These are phyloP conservation scores for Chouioia cunea DNA, from an alignment of 2,888 invertebrate genomes.

Conservation along the genomic window DNA sequence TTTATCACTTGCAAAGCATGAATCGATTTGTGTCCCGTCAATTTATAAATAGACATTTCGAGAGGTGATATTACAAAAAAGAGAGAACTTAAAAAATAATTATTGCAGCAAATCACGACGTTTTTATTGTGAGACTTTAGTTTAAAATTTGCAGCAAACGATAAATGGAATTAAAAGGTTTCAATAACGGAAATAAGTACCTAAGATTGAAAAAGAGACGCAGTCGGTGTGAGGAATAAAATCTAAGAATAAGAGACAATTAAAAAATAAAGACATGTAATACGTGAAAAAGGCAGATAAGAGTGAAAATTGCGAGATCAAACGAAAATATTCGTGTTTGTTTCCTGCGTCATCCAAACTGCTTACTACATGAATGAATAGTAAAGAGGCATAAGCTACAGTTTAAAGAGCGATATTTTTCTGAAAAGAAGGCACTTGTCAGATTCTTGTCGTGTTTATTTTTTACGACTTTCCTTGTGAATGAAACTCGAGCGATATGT, in stretches of 20 bases:
- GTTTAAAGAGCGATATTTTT: slow-evolving; percentile 12
- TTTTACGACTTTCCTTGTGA: background rate
- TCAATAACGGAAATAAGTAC: slow-evolving; percentile 37
- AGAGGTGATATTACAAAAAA: no score
- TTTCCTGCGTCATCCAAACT: slow-evolving; percentile 27
- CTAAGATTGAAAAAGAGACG: no score
- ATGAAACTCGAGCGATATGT: slow-evolving; percentile 12
- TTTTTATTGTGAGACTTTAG: no score
- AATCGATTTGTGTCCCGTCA: no score
- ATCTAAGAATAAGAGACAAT: background rate
- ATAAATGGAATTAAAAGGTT: background rate
- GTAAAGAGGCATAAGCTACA: background rate
- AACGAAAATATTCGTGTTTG: slow-evolving; percentile 36
- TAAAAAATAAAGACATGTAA: slow-evolving; percentile 12
- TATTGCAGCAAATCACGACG: background rate
- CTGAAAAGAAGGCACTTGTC: slow-evolving; percentile 9
- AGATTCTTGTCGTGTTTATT: slow-evolving; percentile 7
- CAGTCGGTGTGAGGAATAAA: slow-evolving; percentile 14
- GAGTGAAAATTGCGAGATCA: slow-evolving; percentile 5
- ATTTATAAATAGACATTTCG: no score
- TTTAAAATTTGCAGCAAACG: no score
- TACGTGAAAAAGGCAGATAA: background rate
- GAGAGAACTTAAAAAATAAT: no score
- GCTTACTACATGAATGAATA: slow-evolving; percentile 2
- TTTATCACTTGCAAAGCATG: no score